Evolutionary conservation across 2,113 vertebrate genomes (phyloP).

Genomic region (Xenotilapia leptura): DNA sequence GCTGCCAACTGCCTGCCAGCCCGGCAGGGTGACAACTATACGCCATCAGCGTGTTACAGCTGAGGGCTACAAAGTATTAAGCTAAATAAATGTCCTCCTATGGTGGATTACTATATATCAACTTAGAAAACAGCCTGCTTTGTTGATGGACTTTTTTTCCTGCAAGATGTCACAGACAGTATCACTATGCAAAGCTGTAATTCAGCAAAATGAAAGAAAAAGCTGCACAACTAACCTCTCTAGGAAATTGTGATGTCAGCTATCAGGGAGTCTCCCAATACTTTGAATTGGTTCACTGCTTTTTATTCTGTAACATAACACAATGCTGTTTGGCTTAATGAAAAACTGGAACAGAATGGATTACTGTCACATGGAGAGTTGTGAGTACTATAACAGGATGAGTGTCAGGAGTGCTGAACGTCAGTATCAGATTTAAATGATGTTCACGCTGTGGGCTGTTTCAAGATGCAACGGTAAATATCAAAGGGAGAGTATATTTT

Average conservation of each 20-base stretch:
- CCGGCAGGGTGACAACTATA: not conserved
- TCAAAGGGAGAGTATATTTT: fast-evolving
- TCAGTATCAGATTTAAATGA: not conserved
- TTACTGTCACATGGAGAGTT: not conserved
- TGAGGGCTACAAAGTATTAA: not conserved
- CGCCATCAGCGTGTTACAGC: not conserved
- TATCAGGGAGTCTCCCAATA: not conserved
- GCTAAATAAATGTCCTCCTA: not conserved
- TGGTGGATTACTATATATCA: not conserved
- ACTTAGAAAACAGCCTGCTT: not conserved
- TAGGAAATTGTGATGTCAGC: not conserved
- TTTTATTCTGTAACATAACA: not conserved
- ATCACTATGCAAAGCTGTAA: not conserved
- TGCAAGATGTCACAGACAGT: not conserved
- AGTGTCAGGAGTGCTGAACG: not conserved
- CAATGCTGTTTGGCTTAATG: not conserved
- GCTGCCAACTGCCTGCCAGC: not conserved
- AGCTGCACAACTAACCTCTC: not conserved
- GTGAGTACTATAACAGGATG: not conserved
- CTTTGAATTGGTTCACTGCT: not conserved
- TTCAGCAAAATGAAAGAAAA: not conserved
- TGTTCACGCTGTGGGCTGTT: not conserved
- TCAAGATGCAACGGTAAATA: not conserved
- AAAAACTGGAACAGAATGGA: not conserved
- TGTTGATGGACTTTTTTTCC: not conserved